Evolutionary conservation across 2,888 invertebrate genomes (phyloP), one percentile per base, ranked within the genome.

Genomic region (Lapara coniferarum): DNA sequence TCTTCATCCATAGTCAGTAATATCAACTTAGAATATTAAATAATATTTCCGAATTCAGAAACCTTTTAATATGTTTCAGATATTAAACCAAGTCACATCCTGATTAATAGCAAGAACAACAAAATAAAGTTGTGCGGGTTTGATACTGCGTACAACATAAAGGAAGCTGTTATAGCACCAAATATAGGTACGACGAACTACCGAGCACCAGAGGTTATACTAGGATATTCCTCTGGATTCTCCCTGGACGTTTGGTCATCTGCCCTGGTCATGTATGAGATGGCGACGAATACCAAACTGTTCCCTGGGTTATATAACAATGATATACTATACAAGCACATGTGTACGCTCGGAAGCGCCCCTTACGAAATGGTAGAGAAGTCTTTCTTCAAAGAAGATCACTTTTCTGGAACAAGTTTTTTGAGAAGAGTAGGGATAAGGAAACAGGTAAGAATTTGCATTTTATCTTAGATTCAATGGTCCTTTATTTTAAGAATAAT

Each of bases 221-320:
- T 92, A 13, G 89, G 90, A 1, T 82, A 81, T 67, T 72, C 80
- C 0, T 75, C 81, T 0, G 80, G 80, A 49, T 83, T 77, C 70
- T 78, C 78, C 53, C 78, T 90, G 12, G 91, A 92, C 68, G 84
- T 91, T 0, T 91, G 91, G 91, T 76, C 89, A 0, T 82, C 85
- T 0, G 91, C 83, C 0, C 57, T 87, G 5, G 85, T 91, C 0
- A 80, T 91, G 49, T 85, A 79, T 68, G 85, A 91, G 76, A 90
- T 92, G 89, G 82, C 79, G 0, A 83, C 90, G 0, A 77, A 77
- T 2, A 57, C 0, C 2, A 74, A 74, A 66, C 70, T 90, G 16
- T 86, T 91, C 71, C 71, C 72, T 0, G 84, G 84, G 2, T 0
- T 0, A 0, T 80, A 30, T 57, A 85, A 89, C 72, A 87, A 86